phyloP scores from a whole-genome alignment of 2,113 vertebrate species.

The Percina caprodes region DNA sequence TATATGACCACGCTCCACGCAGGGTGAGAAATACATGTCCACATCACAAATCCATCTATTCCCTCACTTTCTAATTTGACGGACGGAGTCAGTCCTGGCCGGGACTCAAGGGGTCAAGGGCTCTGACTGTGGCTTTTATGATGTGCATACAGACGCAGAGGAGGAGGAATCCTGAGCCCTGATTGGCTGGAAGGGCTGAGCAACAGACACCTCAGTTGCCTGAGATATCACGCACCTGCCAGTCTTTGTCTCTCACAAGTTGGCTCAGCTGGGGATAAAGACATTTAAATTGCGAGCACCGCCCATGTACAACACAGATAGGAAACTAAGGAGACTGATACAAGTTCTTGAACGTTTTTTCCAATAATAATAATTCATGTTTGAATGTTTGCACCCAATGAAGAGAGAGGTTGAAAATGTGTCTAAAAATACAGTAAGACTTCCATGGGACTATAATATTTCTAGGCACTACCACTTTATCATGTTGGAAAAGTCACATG shows the following conservation, averaged over 20 bases:
- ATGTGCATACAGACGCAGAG: not conserved
- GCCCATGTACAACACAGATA: slow-evolving; percentile 21
- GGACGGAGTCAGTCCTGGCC: slow-evolving; percentile 29
- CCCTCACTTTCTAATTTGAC: slow-evolving; percentile 54
- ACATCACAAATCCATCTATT: slow-evolving; percentile 44
- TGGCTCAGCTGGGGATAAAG: slow-evolving; percentile 45
- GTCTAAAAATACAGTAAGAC: not conserved
- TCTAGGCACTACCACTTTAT: not conserved
- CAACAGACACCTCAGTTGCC: slow-evolving; percentile 36
- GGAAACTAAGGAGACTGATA: not conserved
- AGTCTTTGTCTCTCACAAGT: slow-evolving; percentile 69
- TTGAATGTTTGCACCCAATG: not conserved
- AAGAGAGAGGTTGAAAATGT: not conserved
- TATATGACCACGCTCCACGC: slow-evolving; percentile 26
- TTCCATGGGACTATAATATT: not conserved
- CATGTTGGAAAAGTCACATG: not conserved
- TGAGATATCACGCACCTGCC: slow-evolving; percentile 76
- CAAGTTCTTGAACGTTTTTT: not conserved
- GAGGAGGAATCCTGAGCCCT: slow-evolving; percentile 11
- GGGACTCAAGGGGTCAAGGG: slow-evolving; percentile 33
- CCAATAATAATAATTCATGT: not conserved
- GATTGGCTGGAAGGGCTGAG: slow-evolving; percentile 54
- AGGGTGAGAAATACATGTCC: slow-evolving; percentile 43
- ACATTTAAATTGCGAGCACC: slow-evolving; percentile 50
- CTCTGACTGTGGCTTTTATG: slow-evolving; percentile 39